A percentile compares a stretch with the other conserved stretches of the same genome.
These are phyloP conservation scores for Brachyrhaphis roseni DNA, from an alignment of 2,797 vertebrate genomes.

Conservation along the genomic window DNA sequence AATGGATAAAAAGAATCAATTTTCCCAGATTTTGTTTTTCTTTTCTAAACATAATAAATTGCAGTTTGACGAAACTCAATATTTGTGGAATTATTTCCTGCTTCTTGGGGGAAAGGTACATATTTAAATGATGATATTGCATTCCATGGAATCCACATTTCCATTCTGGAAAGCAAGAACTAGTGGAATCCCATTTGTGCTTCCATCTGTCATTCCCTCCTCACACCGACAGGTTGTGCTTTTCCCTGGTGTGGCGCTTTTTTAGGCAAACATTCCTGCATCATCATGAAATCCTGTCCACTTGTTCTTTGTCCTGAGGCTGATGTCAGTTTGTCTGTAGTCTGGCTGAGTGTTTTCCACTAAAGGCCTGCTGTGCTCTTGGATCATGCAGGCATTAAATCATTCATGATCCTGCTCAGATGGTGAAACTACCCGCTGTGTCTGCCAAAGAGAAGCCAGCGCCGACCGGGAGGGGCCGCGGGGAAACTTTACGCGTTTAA, in stretches of 20 bases:
- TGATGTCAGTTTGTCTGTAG: neutral
- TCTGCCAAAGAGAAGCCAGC: neutral
- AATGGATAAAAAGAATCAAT: neutral
- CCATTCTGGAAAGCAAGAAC: neutral
- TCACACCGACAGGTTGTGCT: neutral
- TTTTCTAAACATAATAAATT: neutral
- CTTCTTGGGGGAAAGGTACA: neutral
- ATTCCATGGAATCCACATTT: neutral
- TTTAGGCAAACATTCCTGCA: slow-evolving; percentile 11
- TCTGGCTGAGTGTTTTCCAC: slow-evolving; percentile 8
- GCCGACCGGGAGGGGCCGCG: neutral
- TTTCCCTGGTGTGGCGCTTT: neutral
- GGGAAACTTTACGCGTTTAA: neutral
- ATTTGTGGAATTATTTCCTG: neutral
- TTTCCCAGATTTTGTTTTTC: neutral
- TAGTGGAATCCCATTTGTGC: neutral
- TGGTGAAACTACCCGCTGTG: slow-evolving; percentile 30
- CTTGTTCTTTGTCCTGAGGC: neutral
- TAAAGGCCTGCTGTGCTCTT: slow-evolving; percentile 31
- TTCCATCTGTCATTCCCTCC: neutral
- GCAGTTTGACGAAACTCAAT: neutral
- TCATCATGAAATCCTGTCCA: slow-evolving; percentile 19
- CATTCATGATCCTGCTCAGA: slow-evolving; percentile 45
- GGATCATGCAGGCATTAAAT: slow-evolving; percentile 49
- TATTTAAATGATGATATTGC: neutral